phyloP scores from a whole-genome alignment of 1,140 invertebrate genomes.

The Bombus picipes region DNA sequence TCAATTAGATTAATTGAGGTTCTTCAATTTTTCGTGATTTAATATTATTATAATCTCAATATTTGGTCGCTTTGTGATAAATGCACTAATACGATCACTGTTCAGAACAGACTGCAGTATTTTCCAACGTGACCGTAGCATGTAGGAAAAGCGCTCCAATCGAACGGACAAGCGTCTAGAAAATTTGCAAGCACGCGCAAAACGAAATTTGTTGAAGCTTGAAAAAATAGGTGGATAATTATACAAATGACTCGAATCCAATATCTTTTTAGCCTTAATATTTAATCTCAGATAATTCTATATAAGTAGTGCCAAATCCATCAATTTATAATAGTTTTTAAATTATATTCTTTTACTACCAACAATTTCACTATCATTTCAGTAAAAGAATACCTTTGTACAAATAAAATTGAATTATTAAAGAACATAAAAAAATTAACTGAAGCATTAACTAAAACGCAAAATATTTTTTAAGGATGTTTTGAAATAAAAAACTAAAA shows the following conservation, averaged over 20 bases:
- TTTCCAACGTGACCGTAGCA: background rate
- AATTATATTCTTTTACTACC: background rate
- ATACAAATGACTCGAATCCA: background rate
- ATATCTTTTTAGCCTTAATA: background rate
- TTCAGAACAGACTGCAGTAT: background rate
- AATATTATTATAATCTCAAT: background rate
- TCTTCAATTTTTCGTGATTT: background rate
- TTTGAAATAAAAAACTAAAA: background rate
- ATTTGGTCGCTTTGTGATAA: background rate
- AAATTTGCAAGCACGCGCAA: constrained; percentile 10
- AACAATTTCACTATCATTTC: background rate
- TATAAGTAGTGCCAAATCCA: background rate
- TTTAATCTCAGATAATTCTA: background rate
- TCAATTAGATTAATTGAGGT: background rate
- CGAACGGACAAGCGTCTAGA: background rate
- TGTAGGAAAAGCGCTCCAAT: background rate
- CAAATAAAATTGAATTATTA: background rate
- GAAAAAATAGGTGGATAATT: background rate
- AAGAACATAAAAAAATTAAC: too few relatives aligned
- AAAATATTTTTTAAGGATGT: background rate
- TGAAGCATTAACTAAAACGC: background rate
- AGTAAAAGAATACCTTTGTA: background rate
- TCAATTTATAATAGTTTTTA: background rate
- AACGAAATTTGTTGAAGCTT: background rate
- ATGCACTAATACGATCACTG: background rate